Conservation (phyloP, 1,140 invertebrate species). For the Drosophila rhopaloa region DNA sequence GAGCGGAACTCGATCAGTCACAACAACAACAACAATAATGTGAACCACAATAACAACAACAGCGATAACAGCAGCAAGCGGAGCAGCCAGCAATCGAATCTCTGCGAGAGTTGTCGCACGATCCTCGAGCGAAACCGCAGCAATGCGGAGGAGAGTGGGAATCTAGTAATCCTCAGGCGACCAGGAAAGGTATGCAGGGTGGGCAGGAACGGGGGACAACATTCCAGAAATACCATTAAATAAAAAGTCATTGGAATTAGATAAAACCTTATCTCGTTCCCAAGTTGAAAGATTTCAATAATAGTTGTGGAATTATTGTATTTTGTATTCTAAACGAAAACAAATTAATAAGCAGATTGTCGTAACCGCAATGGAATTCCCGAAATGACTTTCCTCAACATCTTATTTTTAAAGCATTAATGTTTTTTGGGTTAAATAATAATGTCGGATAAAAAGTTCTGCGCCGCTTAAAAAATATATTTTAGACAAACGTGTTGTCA, state of each 20-base stretch:
- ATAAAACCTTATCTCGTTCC: too few species aligned
- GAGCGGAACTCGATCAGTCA: constrained; percentile 65
- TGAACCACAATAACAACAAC: constrained; percentile 28
- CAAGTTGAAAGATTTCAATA: too few species aligned
- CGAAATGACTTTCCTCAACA: too few species aligned
- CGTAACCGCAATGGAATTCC: too few species aligned
- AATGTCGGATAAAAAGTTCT: too few species aligned
- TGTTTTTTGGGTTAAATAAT: too few species aligned
- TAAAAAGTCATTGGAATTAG: too few species aligned
- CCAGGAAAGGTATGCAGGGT: constrained; percentile 47
- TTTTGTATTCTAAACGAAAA: too few species aligned
- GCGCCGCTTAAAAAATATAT: not conserved
- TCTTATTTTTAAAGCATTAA: too few species aligned
- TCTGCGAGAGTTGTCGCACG: constrained; percentile 74
- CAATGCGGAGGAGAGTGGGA: constrained; percentile 62
- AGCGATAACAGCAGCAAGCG: constrained; percentile 33
- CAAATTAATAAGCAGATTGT: too few species aligned
- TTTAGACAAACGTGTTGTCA: not conserved
- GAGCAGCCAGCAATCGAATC: constrained; percentile 55
- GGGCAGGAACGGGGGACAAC: not conserved
- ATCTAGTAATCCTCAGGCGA: constrained; percentile 50
- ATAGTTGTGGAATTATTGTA: too few species aligned
- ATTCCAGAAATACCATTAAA: not conserved
- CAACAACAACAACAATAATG: constrained; percentile 34
- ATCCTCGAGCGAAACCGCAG: constrained; percentile 72